Evolutionary conservation across 2,888 invertebrate genomes (phyloP), one percentile per base, ranked within the genome.

Genomic region (Eugnorisma glareosa): DNA sequence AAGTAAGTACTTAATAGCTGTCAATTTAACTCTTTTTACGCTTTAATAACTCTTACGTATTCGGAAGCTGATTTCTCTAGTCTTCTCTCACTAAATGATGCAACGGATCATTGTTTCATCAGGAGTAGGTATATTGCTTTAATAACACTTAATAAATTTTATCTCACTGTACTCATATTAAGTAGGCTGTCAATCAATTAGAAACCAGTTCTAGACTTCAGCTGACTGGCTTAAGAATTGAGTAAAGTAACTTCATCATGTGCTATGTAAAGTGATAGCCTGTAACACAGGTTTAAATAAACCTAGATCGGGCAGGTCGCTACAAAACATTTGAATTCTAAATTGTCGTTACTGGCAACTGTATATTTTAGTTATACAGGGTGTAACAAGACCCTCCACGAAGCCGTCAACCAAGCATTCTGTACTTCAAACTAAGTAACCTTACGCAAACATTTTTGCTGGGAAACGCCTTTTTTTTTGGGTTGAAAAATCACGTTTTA

Each of bases 71-170:
- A 59, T 83, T 73, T 73, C 45, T 57, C 45, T 51, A 73, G 37
- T 37, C 48, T 71, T 68, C 43, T 70, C 13, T 69, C 57, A 73
- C 61, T n/a, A 51, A 73, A 59, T 81, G 67, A 67, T 63, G 68
- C 51, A 72, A 81, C n/a, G 59, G 70, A 61, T 67, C 71, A 86
- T 88, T 85, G 87, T 89, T 86, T 83, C 69, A 79, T 81, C 79
- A 80, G 43, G 74, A 75, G 66, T 59, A 69, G 28, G 59, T 18
- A 37, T 72, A 73, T 66, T 69, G 40, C 37, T 76, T 72, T 74
- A 73, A 75, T 67, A 70, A 67, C 78, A 86, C 77, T 76, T 57
- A 67, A 57, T n/a, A 57, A 48, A 74, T 78, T 54, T 37, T 75
- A 86, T 80, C 73, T 24, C 13, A 7, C 15, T 81, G n/a, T 37